Base-by-base conservation (phyloP, 2,888 invertebrate genomes). In the Caenorhabditis macrosperma region DNA sequence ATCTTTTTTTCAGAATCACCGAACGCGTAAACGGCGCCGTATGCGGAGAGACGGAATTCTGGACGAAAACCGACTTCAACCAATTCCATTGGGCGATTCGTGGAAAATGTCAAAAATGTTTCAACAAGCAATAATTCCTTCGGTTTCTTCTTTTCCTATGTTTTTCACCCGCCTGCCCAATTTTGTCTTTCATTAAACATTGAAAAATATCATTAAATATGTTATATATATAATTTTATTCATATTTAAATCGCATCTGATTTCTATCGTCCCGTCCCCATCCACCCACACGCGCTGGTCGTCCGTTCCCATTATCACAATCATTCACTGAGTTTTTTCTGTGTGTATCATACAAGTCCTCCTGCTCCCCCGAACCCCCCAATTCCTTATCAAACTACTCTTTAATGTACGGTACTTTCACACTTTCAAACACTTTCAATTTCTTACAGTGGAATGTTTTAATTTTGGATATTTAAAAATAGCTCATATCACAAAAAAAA, bases 81-180 rank as follows among this genome's bases (percentile, higher is more conserved):
- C 88, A 88, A 68, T 86, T 88, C 64, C 82, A 85, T 55, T 87
- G 87, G 88, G 88, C 87, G 15, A 86, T 88, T 28, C 79, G 88
- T 20, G 88, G 87, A 55, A 87, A 86, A 38, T 87, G 86, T 50
- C 83, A 83, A 52, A 86, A 87, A 30, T 76, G 72, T 46, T 75
- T 80, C 61, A 80, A 66, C 24, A 80, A 80, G 48, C 61, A 26
- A n/a, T 63, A 59, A 44, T 30, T 30, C 28, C 33, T 9, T 10
- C 17, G 54, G 33, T 59, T 38, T 33, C 26, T 38, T 33, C 26
- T 10, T 15, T 30, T 15, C 7, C 2, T 2, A 24, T 33, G 33
- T 33, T 9, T 24, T 63, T 50, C 48, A 15, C 52, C 50, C 50
- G 64, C 24, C 20, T 22, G n/a, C 7, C 1, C 26, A 26, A 41